These are phyloP conservation scores for Tribolium freemani DNA, from an alignment of 2,888 invertebrate species.

Conservation along the genomic window DNA sequence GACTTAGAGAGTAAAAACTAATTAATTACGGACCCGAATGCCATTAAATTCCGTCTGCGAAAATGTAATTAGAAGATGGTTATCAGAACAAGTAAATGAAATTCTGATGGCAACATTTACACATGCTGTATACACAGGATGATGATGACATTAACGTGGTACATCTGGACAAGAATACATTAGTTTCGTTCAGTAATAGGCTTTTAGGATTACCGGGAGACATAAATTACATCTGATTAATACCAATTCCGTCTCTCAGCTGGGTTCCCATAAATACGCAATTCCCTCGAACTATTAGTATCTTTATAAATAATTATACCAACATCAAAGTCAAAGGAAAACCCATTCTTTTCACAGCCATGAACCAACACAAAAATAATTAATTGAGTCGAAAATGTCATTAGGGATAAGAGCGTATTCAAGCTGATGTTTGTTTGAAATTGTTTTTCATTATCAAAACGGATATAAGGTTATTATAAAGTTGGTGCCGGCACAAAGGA, in stretches of 20 bases:
- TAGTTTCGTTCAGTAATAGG: conserved; percentile 45
- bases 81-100: conserved; percentile 43
- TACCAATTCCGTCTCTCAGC: conserved; percentile 39
- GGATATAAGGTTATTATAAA: conserved; percentile 9
- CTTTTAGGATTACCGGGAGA: conserved; percentile 43
- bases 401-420: conserved; percentile 11
- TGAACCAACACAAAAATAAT: conserved; percentile 37
- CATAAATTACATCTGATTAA: conserved; percentile 44
- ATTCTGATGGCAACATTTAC: conserved; percentile 43
- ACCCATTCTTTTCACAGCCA: conserved; percentile 24
- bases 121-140: conserved; percentile 32
- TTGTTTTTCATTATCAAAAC: conserved; percentile 25
- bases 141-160: conserved; percentile 43
- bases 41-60: conserved; percentile 37
- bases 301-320: conserved; percentile 32
- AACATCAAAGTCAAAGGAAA: conserved; percentile 27
- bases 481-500: conserved; percentile 7
- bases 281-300: conserved; percentile 1
- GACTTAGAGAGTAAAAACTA: conserved; percentile 1
- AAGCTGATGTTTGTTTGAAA: conserved; percentile 17
- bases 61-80: conserved; percentile 45
- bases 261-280: conserved; percentile 27
- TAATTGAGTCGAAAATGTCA: conserved; percentile 36
- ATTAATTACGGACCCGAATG: conserved; percentile 23
- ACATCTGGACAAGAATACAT: conserved; percentile 45